Base-by-base conservation (phyloP, 2,113 vertebrate species). In the Heterocephalus glaber region DNA sequence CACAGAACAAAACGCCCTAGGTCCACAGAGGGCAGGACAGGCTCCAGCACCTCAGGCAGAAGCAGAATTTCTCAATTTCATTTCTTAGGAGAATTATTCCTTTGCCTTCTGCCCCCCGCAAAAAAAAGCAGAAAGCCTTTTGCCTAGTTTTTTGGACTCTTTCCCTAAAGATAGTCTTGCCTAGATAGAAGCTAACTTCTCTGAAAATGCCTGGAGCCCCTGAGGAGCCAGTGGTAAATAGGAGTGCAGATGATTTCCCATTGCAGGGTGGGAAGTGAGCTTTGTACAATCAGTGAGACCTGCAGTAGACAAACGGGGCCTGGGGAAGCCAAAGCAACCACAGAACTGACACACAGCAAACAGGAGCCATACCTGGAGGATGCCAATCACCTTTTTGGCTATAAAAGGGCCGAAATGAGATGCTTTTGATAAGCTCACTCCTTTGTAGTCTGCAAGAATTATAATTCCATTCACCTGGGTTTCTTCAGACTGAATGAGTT, bases 391-490 rank as follows among this genome's bases (percentile, higher is more conserved):
- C 97, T 99, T 99, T 98, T 99, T 99, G 98, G 99, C 99, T 91
- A 99, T 99, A 97, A 99, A 99, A 52, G 99, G 99, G 85, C 99
- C 99, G 93, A 99, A 99, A 97, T 99, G 99, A 97, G 99, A 99
- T 4, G 99, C 99, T 92, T 99, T 99, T 41, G 99, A 99, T 99
- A 99, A 99, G 87, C 99, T 99, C 97, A 99, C 99, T 90, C 99
- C 99, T 84, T 98, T 99, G 98, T 99, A 99, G 98, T 99, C 99
- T 44, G 99, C 99, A 70, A 99, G 98, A 95, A 99, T 99, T 90
- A 99, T 99, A 86, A 99, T 99, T 87, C 99, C 99, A 90, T 99
- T 99, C 97, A 99, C 99, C 97, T 99, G 99, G 17, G 99, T 99
- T 97, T 99, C 99, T 98, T 99, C 99, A 0, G 99, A 99, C 98